phyloP scores from a whole-genome alignment of 2,888 invertebrate species.

The Itoplectis maculator region DNA sequence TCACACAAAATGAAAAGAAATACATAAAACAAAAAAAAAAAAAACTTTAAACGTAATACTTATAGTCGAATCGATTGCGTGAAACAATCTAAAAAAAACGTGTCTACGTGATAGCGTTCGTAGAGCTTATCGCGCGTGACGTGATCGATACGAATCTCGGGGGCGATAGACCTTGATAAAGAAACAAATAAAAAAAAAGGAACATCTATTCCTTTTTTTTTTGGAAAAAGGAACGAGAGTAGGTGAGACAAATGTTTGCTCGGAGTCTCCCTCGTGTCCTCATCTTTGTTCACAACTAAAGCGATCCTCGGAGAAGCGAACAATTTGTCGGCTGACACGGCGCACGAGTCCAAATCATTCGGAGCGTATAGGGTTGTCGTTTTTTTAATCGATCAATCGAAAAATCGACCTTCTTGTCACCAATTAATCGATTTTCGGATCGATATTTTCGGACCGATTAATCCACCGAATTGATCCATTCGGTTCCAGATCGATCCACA shows the following conservation, averaged over 20 bases:
- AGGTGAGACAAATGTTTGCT: slow-evolving; percentile 34
- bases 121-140: background rate
- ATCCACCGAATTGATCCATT: too few species aligned
- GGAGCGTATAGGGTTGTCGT: too few species aligned
- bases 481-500: too few species aligned
- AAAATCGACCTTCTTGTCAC: too few species aligned
- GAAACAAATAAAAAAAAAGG: background rate
- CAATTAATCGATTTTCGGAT: too few species aligned
- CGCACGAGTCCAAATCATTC: slow-evolving; percentile 43
- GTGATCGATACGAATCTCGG: slow-evolving; percentile 21
- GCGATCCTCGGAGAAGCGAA: slow-evolving; percentile 18
- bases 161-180: slow-evolving; percentile 16
- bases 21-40: too few species aligned
- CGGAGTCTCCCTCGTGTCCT: slow-evolving; percentile 1
- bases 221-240: slow-evolving; percentile 10
- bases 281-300: background rate
- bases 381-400: too few species aligned
- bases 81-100: background rate
- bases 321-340: slow-evolving; percentile 44
- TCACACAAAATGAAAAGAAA: too few species aligned
- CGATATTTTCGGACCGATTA: too few species aligned
- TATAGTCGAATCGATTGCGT: background rate
- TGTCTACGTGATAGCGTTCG: background rate
- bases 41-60: background rate
- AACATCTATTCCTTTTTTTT: too few species aligned